A percentile compares a stretch with the other conserved stretches of the same genome.
phyloP scores from a whole-genome alignment of 2,797 vertebrate genomes.

The Sebastes paucispinis region DNA sequence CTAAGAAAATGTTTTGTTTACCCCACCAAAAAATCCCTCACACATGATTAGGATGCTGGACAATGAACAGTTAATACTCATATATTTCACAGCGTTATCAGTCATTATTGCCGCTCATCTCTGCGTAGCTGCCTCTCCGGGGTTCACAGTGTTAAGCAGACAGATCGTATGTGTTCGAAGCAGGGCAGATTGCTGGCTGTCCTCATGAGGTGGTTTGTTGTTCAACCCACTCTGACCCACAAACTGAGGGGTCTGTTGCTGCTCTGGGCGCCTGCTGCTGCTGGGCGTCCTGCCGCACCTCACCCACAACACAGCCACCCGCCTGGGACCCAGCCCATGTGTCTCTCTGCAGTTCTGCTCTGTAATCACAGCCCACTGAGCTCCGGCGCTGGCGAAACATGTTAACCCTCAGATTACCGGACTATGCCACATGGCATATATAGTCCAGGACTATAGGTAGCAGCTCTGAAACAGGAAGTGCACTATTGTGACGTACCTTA shows the following conservation, averaged over 20 bases:
- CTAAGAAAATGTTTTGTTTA: background rate
- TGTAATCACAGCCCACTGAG: constrained; percentile 72
- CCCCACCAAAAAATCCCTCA: background rate
- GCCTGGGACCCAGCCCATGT: constrained; percentile 62
- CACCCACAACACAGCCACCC: constrained; percentile 67
- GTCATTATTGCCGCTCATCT: background rate
- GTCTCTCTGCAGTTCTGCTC: constrained; percentile 47
- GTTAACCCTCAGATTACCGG: constrained; percentile 58
- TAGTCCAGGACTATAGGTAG: background rate
- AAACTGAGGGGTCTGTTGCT: constrained; percentile 57
- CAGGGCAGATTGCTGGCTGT: constrained; percentile 21
- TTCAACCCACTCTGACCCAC: constrained; percentile 43
- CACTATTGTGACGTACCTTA: background rate
- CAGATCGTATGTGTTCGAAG: background rate
- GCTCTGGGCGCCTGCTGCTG: constrained; percentile 47
- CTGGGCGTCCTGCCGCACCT: constrained; percentile 63
- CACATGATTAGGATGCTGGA: background rate
- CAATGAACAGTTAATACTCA: background rate
- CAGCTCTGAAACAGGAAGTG: background rate
- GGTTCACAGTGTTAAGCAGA: background rate
- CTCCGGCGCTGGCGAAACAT: constrained; percentile 21
- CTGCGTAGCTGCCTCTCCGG: background rate
- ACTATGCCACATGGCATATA: background rate
- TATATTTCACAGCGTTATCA: background rate
- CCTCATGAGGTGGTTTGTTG: constrained; percentile 34